A percentile compares a stretch with the other conserved stretches of the same genome.
These are phyloP conservation scores for Hyles euphorbiae DNA, from an alignment of 1,140 invertebrate genomes.

Conservation along the genomic window DNA sequence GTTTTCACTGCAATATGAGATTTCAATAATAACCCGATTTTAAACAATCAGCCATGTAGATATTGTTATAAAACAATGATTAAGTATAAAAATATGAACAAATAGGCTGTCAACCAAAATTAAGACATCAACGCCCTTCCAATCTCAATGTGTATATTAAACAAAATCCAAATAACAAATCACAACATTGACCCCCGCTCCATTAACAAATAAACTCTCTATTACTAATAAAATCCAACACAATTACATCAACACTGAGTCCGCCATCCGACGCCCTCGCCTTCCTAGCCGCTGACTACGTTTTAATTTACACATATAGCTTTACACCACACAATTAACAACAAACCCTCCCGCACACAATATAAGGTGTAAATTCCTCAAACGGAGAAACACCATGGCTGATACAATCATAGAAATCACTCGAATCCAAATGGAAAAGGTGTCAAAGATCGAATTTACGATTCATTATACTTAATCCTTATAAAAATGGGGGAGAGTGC, in stretches of 20 bases:
- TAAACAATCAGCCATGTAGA: no score
- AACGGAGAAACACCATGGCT: conserved; percentile 1
- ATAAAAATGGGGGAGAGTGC: conserved; percentile 49
- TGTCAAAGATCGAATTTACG: conserved; percentile 75
- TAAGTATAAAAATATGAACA: no score
- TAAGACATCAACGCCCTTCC: no score
- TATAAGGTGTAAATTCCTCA: conserved; percentile 2
- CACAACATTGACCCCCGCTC: conserved; percentile 11
- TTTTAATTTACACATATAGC: conserved; percentile 48
- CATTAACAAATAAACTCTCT: conserved; percentile 47
- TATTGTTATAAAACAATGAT: no score
- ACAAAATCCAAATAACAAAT: conserved; percentile 4
- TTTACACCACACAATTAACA: conserved; percentile 4
- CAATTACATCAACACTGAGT: conserved; percentile 52
- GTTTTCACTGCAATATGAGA: no score
- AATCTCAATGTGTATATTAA: no score
- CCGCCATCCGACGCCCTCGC: conserved; percentile 38
- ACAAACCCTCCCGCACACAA: conserved; percentile 7
- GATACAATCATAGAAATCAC: conserved; percentile 58
- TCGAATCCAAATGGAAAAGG: conserved; percentile 71
- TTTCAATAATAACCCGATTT: no score
- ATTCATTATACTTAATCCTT: conserved; percentile 74
- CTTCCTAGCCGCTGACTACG: conserved; percentile 25
- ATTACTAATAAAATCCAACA: conserved; percentile 38
- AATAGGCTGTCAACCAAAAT: no score